Conservation (phyloP, 2,113 vertebrate species). For the Thryonomys swinderianus region DNA sequence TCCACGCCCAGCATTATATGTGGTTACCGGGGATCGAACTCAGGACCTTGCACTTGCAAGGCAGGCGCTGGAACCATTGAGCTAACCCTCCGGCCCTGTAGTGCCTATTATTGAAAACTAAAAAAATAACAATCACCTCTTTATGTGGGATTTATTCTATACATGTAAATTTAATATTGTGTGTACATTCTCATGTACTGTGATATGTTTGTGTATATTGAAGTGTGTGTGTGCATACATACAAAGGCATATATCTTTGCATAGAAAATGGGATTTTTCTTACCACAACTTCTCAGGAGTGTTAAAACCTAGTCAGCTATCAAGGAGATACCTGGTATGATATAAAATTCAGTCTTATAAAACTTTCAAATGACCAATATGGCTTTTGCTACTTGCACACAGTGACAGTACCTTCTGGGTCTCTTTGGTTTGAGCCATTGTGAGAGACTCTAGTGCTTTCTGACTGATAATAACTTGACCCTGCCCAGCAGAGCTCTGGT, state of each 20-base stretch:
- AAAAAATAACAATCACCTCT: not conserved
- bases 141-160: not conserved
- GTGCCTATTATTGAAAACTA: not conserved
- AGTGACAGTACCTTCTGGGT: not conserved
- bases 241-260: not conserved
- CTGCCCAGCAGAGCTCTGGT: not conserved
- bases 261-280: not conserved
- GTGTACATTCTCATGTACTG: not conserved
- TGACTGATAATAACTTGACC: not conserved
- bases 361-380: not conserved
- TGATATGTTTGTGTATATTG: not conserved
- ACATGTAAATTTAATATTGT: not conserved
- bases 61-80: too few species aligned
- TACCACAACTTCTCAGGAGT: not conserved
- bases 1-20: too few species aligned
- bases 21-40: too few species aligned
- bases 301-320: not conserved
- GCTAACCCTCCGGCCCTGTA: too few species aligned
- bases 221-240: too few species aligned
- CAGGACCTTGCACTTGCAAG: too few species aligned
- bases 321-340: not conserved
- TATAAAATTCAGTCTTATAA: conserved; percentile 7
- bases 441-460: not conserved
- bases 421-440: not conserved
- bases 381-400: not conserved